Base-by-base conservation (phyloP, 1,140 invertebrate species). In the Sipha flava region DNA sequence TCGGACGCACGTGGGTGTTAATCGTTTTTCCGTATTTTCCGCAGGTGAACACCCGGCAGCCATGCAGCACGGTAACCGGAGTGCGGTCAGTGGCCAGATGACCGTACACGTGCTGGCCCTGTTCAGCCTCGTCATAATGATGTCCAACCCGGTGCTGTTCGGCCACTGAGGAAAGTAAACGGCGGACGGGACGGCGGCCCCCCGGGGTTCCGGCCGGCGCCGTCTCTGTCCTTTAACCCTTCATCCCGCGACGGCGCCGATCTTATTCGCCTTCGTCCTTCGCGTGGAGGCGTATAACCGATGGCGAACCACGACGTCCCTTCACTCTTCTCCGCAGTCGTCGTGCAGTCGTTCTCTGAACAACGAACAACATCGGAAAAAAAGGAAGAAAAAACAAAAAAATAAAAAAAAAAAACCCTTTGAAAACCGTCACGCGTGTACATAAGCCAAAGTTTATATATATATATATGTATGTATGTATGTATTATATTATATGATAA, bases 41-140 rank as follows among this genome's bases (percentile, higher is more conserved):
- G n/a, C 86, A 89, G 89, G 88, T 40, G 89, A 90, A 82, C 88
- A 89, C 84, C 89, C 89, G 18, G 89, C 88, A 9, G 89, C 89
- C 18, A 89, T 90, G 88, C 89, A 90, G 82, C 88, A 89, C 80
- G 88, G 88, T 3, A 89, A 89, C 82, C 88, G 88, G 80, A 87
- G 87, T 82, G 87, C 86, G 80, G 86, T 85, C 80, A 86, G 86
- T 43, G 84, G 85, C 12, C 49, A 62, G 21, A 73, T 82, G 40
- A 75, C 80, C 9, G 68, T 82, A 1, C 81, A 81, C 62, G 72
- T 66, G 52, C 52, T 77, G n/a, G 73, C 49, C 52, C 73, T 77
- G 49, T 59, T 77, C 47, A 77, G 73, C 31, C 73, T 77, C 16
- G 31, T 77, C 34, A 59, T 77, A 52, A 77, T 77, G 73, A 14